phyloP scores from a whole-genome alignment of 1,140 invertebrate species.

The Caenorhabditis remanei region DNA sequence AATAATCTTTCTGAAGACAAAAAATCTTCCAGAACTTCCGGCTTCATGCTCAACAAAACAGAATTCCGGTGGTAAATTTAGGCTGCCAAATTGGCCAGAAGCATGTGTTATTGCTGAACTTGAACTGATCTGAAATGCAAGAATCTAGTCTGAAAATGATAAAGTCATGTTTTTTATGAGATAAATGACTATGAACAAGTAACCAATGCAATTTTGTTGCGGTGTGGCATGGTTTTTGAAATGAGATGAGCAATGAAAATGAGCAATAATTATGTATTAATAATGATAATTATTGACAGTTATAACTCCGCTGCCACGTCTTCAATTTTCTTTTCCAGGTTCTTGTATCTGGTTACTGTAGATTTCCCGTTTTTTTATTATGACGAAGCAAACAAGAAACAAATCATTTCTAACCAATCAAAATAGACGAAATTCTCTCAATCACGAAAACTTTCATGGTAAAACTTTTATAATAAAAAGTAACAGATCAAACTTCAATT shows the following conservation, averaged over 20 bases:
- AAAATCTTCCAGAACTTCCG: conserved; percentile 21
- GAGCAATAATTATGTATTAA: neutral
- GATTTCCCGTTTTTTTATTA: no score
- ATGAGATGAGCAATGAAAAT: neutral
- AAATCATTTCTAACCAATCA: no score
- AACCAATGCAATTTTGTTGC: conserved; percentile 31
- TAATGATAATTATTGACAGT: neutral
- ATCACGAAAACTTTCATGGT: no score
- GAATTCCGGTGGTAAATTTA: conserved; percentile 44
- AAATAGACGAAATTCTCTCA: no score
- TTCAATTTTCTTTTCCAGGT: no score
- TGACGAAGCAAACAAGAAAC: no score
- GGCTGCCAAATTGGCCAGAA: neutral
- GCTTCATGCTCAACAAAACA: conserved; percentile 44
- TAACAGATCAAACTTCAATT: no score
- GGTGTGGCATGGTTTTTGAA: conserved; percentile 47
- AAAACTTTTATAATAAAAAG: no score
- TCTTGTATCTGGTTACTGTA: no score
- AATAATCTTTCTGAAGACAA: no score
- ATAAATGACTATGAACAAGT: neutral
- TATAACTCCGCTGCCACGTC: neutral
- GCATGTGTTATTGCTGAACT: no score
- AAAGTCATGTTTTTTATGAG: neutral
- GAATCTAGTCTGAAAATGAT: neutral
- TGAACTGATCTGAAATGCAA: conserved; percentile 43